Percentiles rank a stretch among this genome's conserved stretches.
These are phyloP conservation scores for Meda fulgida DNA, from an alignment of 2,797 vertebrate genomes.

Conservation along the genomic window DNA sequence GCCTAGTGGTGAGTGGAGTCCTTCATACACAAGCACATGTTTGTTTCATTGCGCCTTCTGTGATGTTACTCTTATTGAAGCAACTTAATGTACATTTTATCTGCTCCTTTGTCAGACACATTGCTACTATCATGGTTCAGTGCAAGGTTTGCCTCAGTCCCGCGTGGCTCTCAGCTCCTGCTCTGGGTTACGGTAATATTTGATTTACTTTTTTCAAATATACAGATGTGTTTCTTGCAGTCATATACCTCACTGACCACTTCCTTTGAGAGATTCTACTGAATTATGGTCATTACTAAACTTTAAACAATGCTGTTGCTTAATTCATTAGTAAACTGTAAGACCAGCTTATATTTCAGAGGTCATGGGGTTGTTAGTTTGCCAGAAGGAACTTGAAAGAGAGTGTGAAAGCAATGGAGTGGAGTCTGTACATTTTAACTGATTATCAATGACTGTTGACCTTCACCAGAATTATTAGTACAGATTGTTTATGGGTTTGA, in stretches of 20 bases:
- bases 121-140: constrained; percentile 86
- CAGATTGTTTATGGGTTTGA: neutral
- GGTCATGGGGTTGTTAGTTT: neutral
- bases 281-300: neutral
- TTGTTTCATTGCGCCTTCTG: neutral
- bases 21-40: neutral
- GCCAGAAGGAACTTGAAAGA: neutral
- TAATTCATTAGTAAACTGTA: neutral
- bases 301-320: neutral
- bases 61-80: neutral
- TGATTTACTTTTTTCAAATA: neutral
- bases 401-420: neutral
- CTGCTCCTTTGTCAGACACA: constrained; percentile 73
- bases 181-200: constrained; percentile 82
- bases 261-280: neutral
- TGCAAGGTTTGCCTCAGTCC: constrained; percentile 73
- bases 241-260: neutral
- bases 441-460: neutral
- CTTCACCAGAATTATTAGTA: neutral
- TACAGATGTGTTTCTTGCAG: neutral
- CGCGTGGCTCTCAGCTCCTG: constrained; percentile 86
- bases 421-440: neutral
- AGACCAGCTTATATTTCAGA: constrained; percentile 3
- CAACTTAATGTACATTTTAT: neutral
- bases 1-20: constrained; percentile 65